A percentile compares a stretch with the other conserved stretches of the same genome.
These are phyloP conservation scores for Apostichopus japonicus DNA, from an alignment of 35 echinoderm and acorn worm species.

Conservation along the genomic window DNA sequence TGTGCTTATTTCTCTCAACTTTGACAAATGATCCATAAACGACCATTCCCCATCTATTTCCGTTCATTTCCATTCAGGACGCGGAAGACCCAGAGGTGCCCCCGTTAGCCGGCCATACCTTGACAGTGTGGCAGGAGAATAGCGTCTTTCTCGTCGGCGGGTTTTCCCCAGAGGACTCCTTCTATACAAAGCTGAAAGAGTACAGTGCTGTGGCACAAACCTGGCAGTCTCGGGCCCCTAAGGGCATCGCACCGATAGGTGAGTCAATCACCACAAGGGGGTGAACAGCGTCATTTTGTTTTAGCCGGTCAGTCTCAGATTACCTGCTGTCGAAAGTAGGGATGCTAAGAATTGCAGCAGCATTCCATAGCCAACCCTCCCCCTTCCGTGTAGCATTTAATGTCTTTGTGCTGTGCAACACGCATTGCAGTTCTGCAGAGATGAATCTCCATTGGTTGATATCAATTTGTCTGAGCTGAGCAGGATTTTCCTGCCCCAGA, in stretches of 20 bases:
- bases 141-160: slow-evolving; percentile 75
- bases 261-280: background rate
- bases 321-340: too few species aligned
- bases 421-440: too few species aligned
- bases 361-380: background rate
- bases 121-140: slow-evolving; percentile 44
- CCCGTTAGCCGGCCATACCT: slow-evolving; percentile 77
- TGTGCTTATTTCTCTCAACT: too few species aligned
- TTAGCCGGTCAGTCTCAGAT: too few species aligned
- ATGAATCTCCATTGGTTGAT: too few species aligned
- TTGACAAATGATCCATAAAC: too few species aligned
- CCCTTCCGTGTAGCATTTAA: too few species aligned
- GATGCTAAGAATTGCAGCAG: background rate
- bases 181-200: slow-evolving; percentile 53
- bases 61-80: background rate
- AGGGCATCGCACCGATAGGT: slow-evolving; percentile 86
- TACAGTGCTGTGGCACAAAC: background rate
- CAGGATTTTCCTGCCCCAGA: too few species aligned
- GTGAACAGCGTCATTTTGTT: too few species aligned
- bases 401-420: too few species aligned
- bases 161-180: slow-evolving; percentile 75
- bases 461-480: too few species aligned
- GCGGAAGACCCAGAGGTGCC: background rate
- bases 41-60: background rate
- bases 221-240: slow-evolving; percentile 23